Base-by-base conservation (phyloP, 1,140 invertebrate species). In the Drosophila ambigua region DNA sequence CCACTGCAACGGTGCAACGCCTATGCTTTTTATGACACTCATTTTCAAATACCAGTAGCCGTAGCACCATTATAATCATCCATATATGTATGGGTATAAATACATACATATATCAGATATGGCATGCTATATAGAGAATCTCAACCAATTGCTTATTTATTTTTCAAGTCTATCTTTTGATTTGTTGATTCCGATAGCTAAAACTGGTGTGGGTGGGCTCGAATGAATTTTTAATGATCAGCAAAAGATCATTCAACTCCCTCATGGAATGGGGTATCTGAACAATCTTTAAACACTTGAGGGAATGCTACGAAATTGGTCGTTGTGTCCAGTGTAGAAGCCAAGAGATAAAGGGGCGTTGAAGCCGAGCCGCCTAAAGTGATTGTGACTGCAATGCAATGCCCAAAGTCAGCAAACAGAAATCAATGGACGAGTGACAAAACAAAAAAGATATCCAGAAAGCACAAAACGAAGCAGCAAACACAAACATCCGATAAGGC, bases 31-130 rank as follows among this genome's bases (percentile, higher is more conserved):
- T 75, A 76, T 73, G 55, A 76, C 61, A 52, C 72, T 43, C 72
- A 67, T 82, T 82, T 88, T 79, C 83, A 77, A 87, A 87, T 77
- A 82, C 83, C 80, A 79, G 79, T 83, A 83, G 80, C 62, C 51
- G 57, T 24, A 24, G 23, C 55, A 41, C 46, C 62, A 23, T 51
- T 46, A 58, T 39, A 71, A 61, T 62, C 50, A 26, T 3, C 23
- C 45, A 48, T 46, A 51, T 46, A 46, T 24, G 2, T 46, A 46
- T 24, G 2, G 2, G 23, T 24, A 24, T 8, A 46, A 2, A 2
- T 23, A 35, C 41, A 16, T 24, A 9, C 13, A 6, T 9, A 20
- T 11, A 9, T 31, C 31, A 39, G 23, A 48, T 59, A 35, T 26
- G 60, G 41, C 50, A 48, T 59, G 49, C 73, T 68, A 50, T 67